Base-by-base conservation (phyloP, 2,888 invertebrate genomes). In the Athrips mouffetella region DNA sequence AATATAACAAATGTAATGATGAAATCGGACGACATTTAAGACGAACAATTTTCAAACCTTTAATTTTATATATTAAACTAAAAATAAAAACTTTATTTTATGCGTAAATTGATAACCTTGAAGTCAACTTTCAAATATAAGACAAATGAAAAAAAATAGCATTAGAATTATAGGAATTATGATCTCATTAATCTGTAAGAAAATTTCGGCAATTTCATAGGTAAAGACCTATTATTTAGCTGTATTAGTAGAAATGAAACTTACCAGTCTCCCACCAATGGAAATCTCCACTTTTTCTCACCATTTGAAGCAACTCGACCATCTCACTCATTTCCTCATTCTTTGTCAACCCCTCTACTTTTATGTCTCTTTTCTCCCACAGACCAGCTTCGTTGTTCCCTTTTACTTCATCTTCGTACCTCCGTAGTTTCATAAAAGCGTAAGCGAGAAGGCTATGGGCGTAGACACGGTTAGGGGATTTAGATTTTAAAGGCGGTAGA, bases 201-300 rank as follows among this genome's bases (percentile, higher is more conserved):
- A n/a, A n/a, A n/a, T n/a, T n/a, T n/a, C n/a, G n/a, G n/a, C n/a
- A n/a, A n/a, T n/a, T n/a, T n/a, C n/a, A n/a, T n/a, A n/a, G n/a
- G n/a, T n/a, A n/a, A n/a, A n/a, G n/a, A n/a, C n/a, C n/a, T n/a
- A n/a, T n/a, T 33, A 3, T 13, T 6, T 8, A 15, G 2, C 13
- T 33, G 13, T 15, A 16, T 31, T n/a, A n/a, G n/a, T n/a, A 15
- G 18, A 1, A 35, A 37, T 21, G 11, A 11, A 37, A 78, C 76
- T 76, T 23, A 89, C 89, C 91, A 52, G 94, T 93, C 35, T 92
- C 91, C 97, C 97, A 98, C 93, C 95, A 96, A 62, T 93, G 93
- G 62, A 91, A 89, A 46, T 92, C 94, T 1, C 67, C 73, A 29
- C 60, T 79, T 16, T 77, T 70, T 3, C 54, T 69, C 1, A 81